These are phyloP conservation scores for Oryzias curvinotus DNA, from an alignment of 2,113 vertebrate species.

Conservation along the genomic window DNA sequence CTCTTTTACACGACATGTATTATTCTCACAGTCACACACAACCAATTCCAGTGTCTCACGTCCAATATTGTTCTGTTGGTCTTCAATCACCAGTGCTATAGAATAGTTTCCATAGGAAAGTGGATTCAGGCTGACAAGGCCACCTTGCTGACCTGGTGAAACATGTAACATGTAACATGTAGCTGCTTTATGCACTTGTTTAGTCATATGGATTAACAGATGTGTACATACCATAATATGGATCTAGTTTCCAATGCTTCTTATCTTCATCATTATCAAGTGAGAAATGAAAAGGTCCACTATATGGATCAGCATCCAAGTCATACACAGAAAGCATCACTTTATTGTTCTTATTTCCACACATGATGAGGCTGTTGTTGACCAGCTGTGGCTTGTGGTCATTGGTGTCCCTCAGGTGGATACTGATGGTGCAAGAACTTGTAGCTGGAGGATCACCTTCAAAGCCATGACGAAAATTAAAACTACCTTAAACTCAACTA, in stretches of 20 bases:
- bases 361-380: conserved; percentile 54
- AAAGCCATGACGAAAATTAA: conserved; percentile 1
- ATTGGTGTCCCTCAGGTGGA: conserved; percentile 78
- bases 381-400: conserved; percentile 72
- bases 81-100: too few relatives aligned
- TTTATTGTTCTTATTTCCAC: conserved; percentile 43
- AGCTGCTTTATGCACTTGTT: too few relatives aligned
- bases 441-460: conserved; percentile 76
- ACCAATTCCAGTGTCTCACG: too few relatives aligned
- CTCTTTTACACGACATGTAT: too few relatives aligned
- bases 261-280: conserved; percentile 42
- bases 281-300: conserved; percentile 76
- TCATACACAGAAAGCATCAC: conserved; percentile 64
- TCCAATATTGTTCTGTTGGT: too few relatives aligned
- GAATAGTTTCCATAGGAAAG: too few relatives aligned
- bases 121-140: too few relatives aligned
- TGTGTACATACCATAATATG: conserved; percentile 54
- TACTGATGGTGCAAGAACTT: conserved; percentile 66
- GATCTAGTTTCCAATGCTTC: conserved; percentile 74
- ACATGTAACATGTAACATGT: too few relatives aligned
- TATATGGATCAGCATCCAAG: conserved; percentile 59
- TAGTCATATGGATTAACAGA: neutral
- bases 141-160: too few relatives aligned
- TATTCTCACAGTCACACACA: too few relatives aligned
- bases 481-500: neutral